Percentiles rank a stretch among this genome's conserved stretches.
Conservation (phyloP, 1,140 invertebrate species). For the Eupristina koningsbergeri region DNA sequence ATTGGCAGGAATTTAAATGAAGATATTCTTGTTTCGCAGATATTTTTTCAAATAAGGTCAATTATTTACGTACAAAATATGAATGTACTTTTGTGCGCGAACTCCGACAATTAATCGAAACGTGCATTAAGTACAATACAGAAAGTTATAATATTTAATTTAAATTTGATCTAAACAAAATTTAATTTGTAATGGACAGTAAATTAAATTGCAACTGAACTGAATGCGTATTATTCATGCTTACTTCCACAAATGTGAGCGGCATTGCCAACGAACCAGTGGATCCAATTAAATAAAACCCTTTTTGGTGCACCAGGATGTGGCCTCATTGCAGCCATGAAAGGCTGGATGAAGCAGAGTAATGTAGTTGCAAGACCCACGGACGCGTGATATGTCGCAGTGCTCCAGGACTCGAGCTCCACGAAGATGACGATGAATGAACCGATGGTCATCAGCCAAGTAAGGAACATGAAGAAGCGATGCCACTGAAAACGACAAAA, state of each 20-base stretch:
- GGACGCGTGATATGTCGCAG: slow-evolving; percentile 85
- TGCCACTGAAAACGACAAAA: slow-evolving; percentile 82
- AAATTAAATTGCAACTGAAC: neutral
- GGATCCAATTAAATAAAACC: slow-evolving; percentile 94
- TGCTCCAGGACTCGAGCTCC: slow-evolving; percentile 84
- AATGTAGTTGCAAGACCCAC: slow-evolving; percentile 84
- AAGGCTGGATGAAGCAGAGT: slow-evolving; percentile 90
- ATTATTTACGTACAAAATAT: too few relatives aligned
- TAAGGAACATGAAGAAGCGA: slow-evolving; percentile 87
- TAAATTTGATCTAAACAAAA: neutral
- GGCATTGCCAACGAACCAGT: slow-evolving; percentile 94
- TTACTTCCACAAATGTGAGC: slow-evolving; percentile 93
- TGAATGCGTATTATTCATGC: slow-evolving; percentile 59
- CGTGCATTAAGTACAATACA: too few relatives aligned
- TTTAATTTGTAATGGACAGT: neutral
- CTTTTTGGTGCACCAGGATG: slow-evolving; percentile 86
- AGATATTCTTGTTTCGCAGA: too few relatives aligned
- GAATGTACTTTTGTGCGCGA: too few relatives aligned
- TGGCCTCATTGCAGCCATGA: slow-evolving; percentile 88
- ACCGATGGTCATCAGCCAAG: slow-evolving; percentile 83
- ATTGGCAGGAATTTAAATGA: too few relatives aligned
- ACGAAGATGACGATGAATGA: slow-evolving; percentile 89
- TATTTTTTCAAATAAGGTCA: too few relatives aligned
- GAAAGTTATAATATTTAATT: too few relatives aligned
- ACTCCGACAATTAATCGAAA: too few relatives aligned